A percentile compares a stretch with the other conserved stretches of the same genome.
Evolutionary conservation across 2,888 invertebrate genomes (phyloP).

Genomic region (Hemithea aestivaria): DNA sequence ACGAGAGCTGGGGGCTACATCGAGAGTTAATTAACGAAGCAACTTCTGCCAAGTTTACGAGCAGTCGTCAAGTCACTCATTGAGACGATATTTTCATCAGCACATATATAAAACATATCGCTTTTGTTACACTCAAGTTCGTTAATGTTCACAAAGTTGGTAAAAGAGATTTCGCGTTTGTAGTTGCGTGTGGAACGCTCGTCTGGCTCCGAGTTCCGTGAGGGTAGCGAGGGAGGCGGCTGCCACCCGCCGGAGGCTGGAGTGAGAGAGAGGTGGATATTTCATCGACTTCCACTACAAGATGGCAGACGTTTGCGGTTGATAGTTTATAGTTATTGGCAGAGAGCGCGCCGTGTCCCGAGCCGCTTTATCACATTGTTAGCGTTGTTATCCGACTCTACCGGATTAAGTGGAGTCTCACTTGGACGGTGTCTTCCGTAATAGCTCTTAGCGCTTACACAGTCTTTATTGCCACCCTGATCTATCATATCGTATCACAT

Average conservation of each 20-base stretch:
- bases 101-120: constrained; percentile 7
- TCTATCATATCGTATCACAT: constrained; percentile 28
- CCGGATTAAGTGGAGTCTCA: constrained; percentile 70
- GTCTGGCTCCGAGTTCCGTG: constrained; percentile 42
- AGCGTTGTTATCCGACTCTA: constrained; percentile 72
- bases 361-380: constrained; percentile 76
- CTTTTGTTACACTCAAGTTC: constrained; percentile 18
- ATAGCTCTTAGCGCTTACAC: constrained; percentile 56
- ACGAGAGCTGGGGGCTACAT: constrained; percentile 10
- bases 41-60: constrained; percentile 13
- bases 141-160: constrained; percentile 24
- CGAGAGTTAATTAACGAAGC: constrained; percentile 13
- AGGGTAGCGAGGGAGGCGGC: constrained; percentile 48
- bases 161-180: constrained; percentile 25
- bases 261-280: constrained; percentile 64
- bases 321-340: constrained; percentile 79
- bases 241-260: constrained; percentile 29
- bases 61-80: constrained; percentile 11
- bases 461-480: constrained; percentile 35
- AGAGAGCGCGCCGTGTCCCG: constrained; percentile 69
- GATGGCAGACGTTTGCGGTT: constrained; percentile 78
- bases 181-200: constrained; percentile 31
- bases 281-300: constrained; percentile 71
- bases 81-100: constrained; percentile 15
- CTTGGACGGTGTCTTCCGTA: constrained; percentile 55